These are phyloP conservation scores for Nylanderia fulva DNA, from an alignment of 1,140 invertebrate genomes.

Conservation along the genomic window DNA sequence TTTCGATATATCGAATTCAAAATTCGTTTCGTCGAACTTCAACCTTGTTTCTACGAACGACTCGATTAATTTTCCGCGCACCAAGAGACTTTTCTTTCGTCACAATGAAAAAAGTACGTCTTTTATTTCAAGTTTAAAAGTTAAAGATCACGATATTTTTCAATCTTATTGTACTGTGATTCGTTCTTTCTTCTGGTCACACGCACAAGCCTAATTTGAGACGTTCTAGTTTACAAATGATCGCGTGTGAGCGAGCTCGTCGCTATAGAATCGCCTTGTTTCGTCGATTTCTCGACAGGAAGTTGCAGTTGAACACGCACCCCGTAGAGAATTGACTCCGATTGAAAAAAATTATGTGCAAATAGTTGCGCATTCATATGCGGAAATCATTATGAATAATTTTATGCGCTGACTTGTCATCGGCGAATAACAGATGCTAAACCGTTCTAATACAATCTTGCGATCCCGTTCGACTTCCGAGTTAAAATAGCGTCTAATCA, in stretches of 20 bases:
- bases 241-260: constrained; percentile 30
- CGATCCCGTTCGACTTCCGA: constrained; percentile 31
- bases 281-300: constrained; percentile 44
- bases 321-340: not conserved
- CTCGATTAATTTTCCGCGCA: not conserved
- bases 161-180: too few relatives aligned
- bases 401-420: not conserved
- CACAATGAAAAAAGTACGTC: not conserved
- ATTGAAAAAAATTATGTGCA: not conserved
- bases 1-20: not conserved
- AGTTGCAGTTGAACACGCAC: not conserved
- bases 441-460: constrained; percentile 3
- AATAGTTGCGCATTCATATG: constrained; percentile 43
- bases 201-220: not conserved
- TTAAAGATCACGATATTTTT: not conserved
- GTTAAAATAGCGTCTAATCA: constrained; percentile 26
- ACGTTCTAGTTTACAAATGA: constrained; percentile 9
- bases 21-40: not conserved
- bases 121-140: not conserved
- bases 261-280: constrained; percentile 39
- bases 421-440: constrained; percentile 26
- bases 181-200: too few relatives aligned
- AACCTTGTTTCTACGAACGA: too few relatives aligned
- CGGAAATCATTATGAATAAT: not conserved
- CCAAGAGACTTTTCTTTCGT: not conserved